Percentiles rank a stretch among this genome's conserved stretches.
phyloP scores from a whole-genome alignment of 2,113 vertebrate species.

The Rhynchopsitta pachyrhyncha region DNA sequence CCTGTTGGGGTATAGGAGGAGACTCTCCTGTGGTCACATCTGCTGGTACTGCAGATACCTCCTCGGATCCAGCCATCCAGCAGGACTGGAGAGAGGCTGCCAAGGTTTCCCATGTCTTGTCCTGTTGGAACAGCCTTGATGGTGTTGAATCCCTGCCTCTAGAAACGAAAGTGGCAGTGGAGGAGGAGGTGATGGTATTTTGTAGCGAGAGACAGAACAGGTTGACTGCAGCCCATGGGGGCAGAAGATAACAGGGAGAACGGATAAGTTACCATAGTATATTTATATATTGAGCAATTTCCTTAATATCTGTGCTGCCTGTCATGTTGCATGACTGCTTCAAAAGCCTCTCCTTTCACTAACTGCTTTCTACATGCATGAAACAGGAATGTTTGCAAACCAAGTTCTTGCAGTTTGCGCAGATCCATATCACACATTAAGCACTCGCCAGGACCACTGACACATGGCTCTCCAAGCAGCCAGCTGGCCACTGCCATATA shows the following conservation, averaged over 20 bases:
- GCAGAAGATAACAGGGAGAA: neutral
- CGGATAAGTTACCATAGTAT: rapidly evolving
- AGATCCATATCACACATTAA: slow-evolving; percentile 62
- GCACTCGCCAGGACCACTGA: slow-evolving; percentile 60
- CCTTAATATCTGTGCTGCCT: neutral
- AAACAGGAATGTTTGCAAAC: slow-evolving; percentile 65
- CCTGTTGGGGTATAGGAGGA: neutral
- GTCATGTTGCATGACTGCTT: slow-evolving; percentile 21
- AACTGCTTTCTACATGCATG: slow-evolving; percentile 52
- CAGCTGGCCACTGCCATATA: slow-evolving; percentile 69
- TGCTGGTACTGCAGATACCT: neutral
- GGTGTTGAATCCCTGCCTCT: neutral
- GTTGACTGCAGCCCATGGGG: neutral
- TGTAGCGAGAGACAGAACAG: neutral
- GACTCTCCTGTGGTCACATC: neutral
- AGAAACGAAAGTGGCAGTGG: neutral
- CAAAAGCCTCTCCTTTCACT: slow-evolving; percentile 44
- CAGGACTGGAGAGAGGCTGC: neutral
- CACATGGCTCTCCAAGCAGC: slow-evolving; percentile 66
- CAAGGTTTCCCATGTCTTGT: neutral
- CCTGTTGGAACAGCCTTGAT: neutral
- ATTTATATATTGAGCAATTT: neutral
- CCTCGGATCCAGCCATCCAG: neutral
- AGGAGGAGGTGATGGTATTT: neutral
- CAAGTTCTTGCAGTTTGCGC: slow-evolving; percentile 43